These are phyloP conservation scores for Episyrphus balteatus DNA, from an alignment of 1,140 invertebrate genomes.

Conservation along the genomic window DNA sequence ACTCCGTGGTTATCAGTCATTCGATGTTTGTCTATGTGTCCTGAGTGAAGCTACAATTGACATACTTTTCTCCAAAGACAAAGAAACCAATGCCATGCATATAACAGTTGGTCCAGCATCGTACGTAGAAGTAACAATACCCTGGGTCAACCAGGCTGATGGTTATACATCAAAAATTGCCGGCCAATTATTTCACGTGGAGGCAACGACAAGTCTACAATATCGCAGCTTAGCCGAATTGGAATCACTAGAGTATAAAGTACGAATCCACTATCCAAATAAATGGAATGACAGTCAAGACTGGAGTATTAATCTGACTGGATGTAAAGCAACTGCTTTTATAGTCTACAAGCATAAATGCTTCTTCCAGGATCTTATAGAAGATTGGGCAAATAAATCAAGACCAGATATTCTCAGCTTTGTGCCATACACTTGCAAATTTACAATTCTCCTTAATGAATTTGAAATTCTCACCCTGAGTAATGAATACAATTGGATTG, in stretches of 20 bases:
- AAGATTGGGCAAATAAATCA: conserved; percentile 90
- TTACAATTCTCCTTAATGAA: conserved; percentile 82
- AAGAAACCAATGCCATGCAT: conserved; percentile 93
- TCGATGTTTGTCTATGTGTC: conserved; percentile 85
- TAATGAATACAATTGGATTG: conserved; percentile 99
- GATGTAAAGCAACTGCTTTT: conserved; percentile 85
- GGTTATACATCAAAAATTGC: conserved; percentile 85
- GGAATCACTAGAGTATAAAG: conserved; percentile 87
- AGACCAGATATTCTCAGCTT: conserved; percentile 87
- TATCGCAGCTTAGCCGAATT: conserved; percentile 85
- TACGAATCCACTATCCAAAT: conserved; percentile 69
- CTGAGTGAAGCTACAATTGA: conserved; percentile 88
- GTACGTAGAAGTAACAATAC: conserved; percentile 90
- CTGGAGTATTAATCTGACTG: conserved; percentile 81
- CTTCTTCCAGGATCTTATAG: conserved; percentile 89
- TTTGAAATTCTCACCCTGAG: conserved; percentile 90
- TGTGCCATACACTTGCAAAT: conserved; percentile 94
- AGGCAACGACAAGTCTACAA: conserved; percentile 87
- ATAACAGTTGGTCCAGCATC: conserved; percentile 87
- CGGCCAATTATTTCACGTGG: conserved; percentile 83
- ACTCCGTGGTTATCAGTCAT: conserved; percentile 74
- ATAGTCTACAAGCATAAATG: conserved; percentile 90
- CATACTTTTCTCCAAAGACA: conserved; percentile 91
- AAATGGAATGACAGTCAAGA: conserved; percentile 92
- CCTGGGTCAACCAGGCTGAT: conserved; percentile 75